These are phyloP conservation scores for Lysandra coridon DNA, from an alignment of 2,888 invertebrate species.

Conservation along the genomic window DNA sequence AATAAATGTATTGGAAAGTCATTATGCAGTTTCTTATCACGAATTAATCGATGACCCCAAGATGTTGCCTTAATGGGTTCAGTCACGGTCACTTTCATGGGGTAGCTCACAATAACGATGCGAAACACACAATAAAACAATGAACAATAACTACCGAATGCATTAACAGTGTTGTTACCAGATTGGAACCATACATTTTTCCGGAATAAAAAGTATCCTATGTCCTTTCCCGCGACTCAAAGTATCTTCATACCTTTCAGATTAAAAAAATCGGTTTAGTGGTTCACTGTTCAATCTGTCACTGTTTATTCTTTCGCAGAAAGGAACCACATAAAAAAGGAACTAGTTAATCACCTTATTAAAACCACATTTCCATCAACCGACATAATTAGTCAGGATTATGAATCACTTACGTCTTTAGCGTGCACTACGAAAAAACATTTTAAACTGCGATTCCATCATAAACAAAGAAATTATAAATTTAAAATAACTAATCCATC, in stretches of 20 bases:
- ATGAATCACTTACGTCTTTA: neutral
- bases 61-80: neutral
- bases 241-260: too few species aligned
- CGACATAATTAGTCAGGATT: neutral
- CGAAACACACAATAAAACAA: neutral
- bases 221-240: too few species aligned
- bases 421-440: neutral
- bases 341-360: neutral
- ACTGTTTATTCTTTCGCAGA: neutral
- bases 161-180: too few species aligned
- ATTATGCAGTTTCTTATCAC: too few species aligned
- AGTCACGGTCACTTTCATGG: neutral
- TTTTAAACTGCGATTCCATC: neutral
- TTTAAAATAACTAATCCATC: constrained; percentile 6
- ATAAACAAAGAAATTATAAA: constrained; percentile 8
- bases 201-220: too few species aligned
- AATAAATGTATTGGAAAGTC: too few species aligned
- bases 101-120: neutral
- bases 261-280: too few species aligned
- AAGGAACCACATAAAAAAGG: neutral
- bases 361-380: neutral
- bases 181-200: too few species aligned
- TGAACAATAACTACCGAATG: too few species aligned
- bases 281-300: too few species aligned
- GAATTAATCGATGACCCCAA: constrained; percentile 66